Base-by-base conservation (phyloP, 2,888 invertebrate species). In the Troglohyphantes excavatus region DNA sequence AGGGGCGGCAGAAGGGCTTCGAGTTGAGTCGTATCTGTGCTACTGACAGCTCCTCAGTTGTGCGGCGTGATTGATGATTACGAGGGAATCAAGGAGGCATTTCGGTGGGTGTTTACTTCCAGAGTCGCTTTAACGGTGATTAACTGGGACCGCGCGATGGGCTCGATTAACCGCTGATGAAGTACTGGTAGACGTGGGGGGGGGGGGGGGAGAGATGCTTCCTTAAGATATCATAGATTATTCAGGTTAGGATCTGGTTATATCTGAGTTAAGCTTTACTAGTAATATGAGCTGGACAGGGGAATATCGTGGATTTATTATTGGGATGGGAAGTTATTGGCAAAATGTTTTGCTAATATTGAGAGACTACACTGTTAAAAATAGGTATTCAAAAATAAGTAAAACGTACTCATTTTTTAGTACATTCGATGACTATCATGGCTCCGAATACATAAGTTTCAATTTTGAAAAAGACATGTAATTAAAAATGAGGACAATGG, bases 31-130 rank as follows among this genome's bases (percentile, higher is more conserved):
- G 75, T 61, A 59, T 33, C 75, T 33, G 61, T 75, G 75, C 29
- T 19, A 19, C 19, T 29, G 75, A 75, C 75, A 75, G 75, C 29
- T 61, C 29, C 75, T 75, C 19, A 29, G 75, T 53, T 27, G 29
- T n/a, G 75, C 33, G 17, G 27, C 43, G 33, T 78, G 78, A 78
- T 78, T 43, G 78, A 78, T 78, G 65, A 78, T 78, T 43, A 39
- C 19, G 43, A 21, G 65, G 33, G 65, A 65, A 43, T 65, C 65
- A 78, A 43, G 65, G 33, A 65, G 78, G 46, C 65, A 65, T 78
- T 39, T 43, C 75, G 21, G 75, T 43, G 78, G 78, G 43, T 78
- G 78, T 78, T 78, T 78, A 78, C 26, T 63, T 39, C 43, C 23
- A 23, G 33, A 65, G 65, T 65, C 43, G 65, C 43, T 78, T 65